Base-by-base conservation (phyloP, 2,888 invertebrate genomes). In the Prostheceraeus crozeri region DNA sequence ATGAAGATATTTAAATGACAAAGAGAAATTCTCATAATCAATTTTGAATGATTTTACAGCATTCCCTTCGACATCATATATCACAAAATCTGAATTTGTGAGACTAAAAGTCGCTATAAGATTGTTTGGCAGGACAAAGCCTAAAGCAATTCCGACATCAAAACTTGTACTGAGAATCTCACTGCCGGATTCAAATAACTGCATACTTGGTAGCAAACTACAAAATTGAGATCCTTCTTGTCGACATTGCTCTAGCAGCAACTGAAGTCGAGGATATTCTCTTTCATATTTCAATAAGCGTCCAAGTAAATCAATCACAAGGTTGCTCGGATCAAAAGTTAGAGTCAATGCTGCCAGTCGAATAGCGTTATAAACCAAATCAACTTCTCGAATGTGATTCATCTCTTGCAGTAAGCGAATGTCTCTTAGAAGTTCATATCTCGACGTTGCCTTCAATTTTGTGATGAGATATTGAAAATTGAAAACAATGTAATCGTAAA, bases 391-490 rank as follows among this genome's bases (percentile, higher is more conserved):
- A 25, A 55, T 55, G n/a, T 11, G 46, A 16, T 51, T 25, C n/a
- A n/a, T n/a, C n/a, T n/a, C n/a, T n/a, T n/a, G n/a, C n/a, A n/a
- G n/a, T 16, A 55, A 46, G 10, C 46, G n/a, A 16, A 55, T 14
- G 52, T 55, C 55, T 53, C 14, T 30, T 1, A 55, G 51, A 11
- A 55, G 14, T 11, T 16, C 36, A n/a, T 16, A 52, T 6, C 55
- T 35, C n/a, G 96, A 94, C 73, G 94, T 94, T 69, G 90, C 89
- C 66, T 86, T 86, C 1, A 94, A 80, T 73, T 96, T 96, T 0
- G 94, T 91, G 72, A 93, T 91, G 0, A 96, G 80, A 90, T 94
- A 98, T 70, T 89, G 86, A 74, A 94, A 96, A 77, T 94, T 94
- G 78, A 98, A 98, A 0, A 96, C 80, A 0, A 94, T 93, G 71